phyloP scores from a whole-genome alignment of 2,888 invertebrate species.

The Rugalucina vietnamica region DNA sequence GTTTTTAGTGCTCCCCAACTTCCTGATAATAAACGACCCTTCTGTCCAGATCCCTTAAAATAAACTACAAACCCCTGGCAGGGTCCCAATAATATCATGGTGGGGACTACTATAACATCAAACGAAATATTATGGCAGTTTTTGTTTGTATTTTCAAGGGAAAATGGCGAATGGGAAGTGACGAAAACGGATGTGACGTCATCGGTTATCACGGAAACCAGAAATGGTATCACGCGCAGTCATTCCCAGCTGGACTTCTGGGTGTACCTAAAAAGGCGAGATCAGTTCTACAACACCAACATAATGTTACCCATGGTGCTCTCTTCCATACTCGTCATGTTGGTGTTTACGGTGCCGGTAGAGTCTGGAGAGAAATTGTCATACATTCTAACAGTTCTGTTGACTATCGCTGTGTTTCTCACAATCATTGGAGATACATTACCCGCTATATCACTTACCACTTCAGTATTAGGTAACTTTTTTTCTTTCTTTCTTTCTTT shows the following conservation, averaged over 20 bases:
- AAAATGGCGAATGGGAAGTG: slow-evolving; percentile 38
- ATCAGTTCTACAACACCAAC: slow-evolving; percentile 62
- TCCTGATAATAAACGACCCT: too few species aligned
- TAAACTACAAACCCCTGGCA: too few species aligned
- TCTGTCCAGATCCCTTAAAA: too few species aligned
- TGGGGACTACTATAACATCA: too few species aligned
- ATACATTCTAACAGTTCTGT: slow-evolving; percentile 55
- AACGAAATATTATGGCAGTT: too few species aligned
- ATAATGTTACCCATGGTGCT: slow-evolving; percentile 63
- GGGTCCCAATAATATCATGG: too few species aligned
- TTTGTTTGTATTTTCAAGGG: slow-evolving; percentile 26
- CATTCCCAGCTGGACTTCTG: slow-evolving; percentile 43
- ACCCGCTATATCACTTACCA: slow-evolving; percentile 26
- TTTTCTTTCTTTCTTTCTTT: background rate
- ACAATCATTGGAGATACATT: slow-evolving; percentile 51
- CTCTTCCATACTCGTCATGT: slow-evolving; percentile 56
- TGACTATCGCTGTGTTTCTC: slow-evolving; percentile 59
- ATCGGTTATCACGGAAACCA: slow-evolving; percentile 23
- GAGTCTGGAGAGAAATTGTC: slow-evolving; percentile 60
- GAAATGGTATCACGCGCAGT: slow-evolving; percentile 11
- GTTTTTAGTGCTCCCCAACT: too few species aligned
- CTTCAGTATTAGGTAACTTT: background rate
- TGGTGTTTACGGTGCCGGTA: slow-evolving; percentile 54
- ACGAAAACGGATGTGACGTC: background rate
- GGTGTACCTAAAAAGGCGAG: slow-evolving; percentile 41